Conservation (phyloP, 2,113 vertebrate genomes). For the Phylloscopus trochilus region DNA sequence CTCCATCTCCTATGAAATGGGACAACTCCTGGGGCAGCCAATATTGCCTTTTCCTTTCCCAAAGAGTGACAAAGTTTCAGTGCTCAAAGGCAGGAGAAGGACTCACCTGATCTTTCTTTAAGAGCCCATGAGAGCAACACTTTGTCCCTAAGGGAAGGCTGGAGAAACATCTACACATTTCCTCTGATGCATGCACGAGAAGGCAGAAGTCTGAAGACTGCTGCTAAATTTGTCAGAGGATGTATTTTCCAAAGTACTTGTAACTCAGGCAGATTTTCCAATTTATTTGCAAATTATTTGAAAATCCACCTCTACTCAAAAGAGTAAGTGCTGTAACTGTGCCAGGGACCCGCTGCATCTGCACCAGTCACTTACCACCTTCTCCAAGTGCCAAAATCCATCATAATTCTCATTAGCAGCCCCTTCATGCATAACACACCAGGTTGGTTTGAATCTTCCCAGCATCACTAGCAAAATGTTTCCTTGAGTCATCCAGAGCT, state of each 20-base stretch:
- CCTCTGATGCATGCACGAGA: not conserved
- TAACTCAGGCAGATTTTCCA: not conserved
- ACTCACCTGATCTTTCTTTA: not conserved
- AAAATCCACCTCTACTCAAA: not conserved
- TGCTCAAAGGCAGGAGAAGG: not conserved
- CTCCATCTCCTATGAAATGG: not conserved
- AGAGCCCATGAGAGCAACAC: not conserved
- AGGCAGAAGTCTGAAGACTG: not conserved
- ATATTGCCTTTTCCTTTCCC: not conserved
- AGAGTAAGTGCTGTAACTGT: not conserved
- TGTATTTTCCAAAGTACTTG: not conserved
- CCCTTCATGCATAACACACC: not conserved
- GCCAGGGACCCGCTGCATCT: not conserved
- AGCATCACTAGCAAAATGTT: not conserved
- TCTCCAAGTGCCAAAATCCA: not conserved
- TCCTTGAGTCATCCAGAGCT: not conserved
- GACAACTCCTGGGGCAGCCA: not conserved
- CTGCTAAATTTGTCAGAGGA: not conserved
- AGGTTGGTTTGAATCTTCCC: not conserved
- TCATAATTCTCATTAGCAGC: not conserved
- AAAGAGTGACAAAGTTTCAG: not conserved
- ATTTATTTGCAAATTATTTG: constrained; percentile 43
- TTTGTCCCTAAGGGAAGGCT: not conserved
- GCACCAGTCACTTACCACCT: not conserved
- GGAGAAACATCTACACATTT: not conserved